Percentiles rank a stretch among this genome's conserved stretches.
phyloP scores from a whole-genome alignment of 2,797 vertebrate species.

The Anniella stebbinsi region DNA sequence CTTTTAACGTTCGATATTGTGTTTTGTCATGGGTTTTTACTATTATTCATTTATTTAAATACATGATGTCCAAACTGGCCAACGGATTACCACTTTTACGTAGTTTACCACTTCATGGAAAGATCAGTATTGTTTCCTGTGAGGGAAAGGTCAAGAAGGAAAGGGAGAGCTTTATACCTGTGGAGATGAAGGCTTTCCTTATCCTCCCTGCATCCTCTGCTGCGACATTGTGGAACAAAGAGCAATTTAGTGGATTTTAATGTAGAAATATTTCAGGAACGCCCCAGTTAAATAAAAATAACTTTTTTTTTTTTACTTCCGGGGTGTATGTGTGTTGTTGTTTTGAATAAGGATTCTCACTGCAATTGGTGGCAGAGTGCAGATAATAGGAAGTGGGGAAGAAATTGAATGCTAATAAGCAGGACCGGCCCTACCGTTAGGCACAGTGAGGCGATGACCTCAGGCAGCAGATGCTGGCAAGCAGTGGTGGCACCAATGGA shows the following conservation, averaged over 20 bases:
- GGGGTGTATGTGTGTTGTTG: not conserved
- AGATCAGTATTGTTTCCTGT: conserved; percentile 36
- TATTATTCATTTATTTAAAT: too few relatives aligned
- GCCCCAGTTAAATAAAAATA: conserved; percentile 26
- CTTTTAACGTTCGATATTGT: too few relatives aligned
- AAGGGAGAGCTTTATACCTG: conserved; percentile 46
- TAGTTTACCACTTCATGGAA: conserved; percentile 32
- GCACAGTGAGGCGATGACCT: too few relatives aligned
- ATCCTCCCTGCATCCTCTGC: not conserved
- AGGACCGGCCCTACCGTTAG: too few relatives aligned
- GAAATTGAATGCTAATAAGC: not conserved
- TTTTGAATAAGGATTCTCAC: conserved; percentile 9
- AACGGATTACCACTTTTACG: not conserved
- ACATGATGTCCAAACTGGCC: not conserved
- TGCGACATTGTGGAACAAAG: not conserved
- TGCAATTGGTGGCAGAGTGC: not conserved
- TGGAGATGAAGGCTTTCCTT: conserved; percentile 20
- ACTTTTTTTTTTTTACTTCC: fast-evolving
- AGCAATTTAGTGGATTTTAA: conserved; percentile 39
- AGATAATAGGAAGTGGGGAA: not conserved
- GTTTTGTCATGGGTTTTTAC: too few relatives aligned
- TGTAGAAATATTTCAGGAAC: not conserved
- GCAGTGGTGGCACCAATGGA: too few relatives aligned
- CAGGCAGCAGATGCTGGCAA: too few relatives aligned
- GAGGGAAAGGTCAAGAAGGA: conserved; percentile 49